Evolutionary conservation across 2,113 vertebrate species (phyloP).

Genomic region (Cathartes aura): DNA sequence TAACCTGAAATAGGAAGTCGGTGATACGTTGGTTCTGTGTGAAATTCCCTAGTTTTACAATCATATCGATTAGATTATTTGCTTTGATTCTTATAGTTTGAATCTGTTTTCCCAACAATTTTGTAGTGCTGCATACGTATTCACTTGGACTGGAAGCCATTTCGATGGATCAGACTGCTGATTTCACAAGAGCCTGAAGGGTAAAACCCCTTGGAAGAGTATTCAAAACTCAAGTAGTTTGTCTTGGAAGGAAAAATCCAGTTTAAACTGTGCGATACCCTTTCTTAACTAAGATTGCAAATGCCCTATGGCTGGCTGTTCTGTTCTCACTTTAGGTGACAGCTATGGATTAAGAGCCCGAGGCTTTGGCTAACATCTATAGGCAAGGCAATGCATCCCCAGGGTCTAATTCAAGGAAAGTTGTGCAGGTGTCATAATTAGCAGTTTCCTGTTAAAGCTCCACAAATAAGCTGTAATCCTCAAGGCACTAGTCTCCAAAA

Average conservation of each 20-base stretch:
- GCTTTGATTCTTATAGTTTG: background rate
- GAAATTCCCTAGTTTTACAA: background rate
- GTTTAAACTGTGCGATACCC: background rate
- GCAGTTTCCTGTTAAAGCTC: constrained; percentile 72
- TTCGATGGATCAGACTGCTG: background rate
- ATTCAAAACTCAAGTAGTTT: background rate
- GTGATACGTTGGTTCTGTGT: background rate
- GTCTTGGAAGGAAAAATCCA: background rate
- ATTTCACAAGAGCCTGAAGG: background rate
- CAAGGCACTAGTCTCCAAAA: constrained; percentile 60
- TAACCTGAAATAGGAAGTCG: background rate
- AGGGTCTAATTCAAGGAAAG: constrained; percentile 53
- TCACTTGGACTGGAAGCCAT: background rate
- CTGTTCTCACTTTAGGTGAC: constrained; percentile 1
- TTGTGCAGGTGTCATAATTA: constrained; percentile 78
- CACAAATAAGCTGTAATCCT: constrained; percentile 70
- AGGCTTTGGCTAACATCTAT: constrained; percentile 49
- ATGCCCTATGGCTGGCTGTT: constrained; percentile 15
- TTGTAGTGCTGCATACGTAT: background rate
- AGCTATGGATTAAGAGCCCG: background rate
- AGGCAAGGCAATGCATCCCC: constrained; percentile 45
- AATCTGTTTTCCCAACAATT: background rate
- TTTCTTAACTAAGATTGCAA: constrained; percentile 32
- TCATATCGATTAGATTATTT: background rate
- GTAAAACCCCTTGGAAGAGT: background rate